Evolutionary conservation across 2,797 vertebrate species (phyloP), one percentile per base, ranked within the genome.

Genomic region (Gila robusta): DNA sequence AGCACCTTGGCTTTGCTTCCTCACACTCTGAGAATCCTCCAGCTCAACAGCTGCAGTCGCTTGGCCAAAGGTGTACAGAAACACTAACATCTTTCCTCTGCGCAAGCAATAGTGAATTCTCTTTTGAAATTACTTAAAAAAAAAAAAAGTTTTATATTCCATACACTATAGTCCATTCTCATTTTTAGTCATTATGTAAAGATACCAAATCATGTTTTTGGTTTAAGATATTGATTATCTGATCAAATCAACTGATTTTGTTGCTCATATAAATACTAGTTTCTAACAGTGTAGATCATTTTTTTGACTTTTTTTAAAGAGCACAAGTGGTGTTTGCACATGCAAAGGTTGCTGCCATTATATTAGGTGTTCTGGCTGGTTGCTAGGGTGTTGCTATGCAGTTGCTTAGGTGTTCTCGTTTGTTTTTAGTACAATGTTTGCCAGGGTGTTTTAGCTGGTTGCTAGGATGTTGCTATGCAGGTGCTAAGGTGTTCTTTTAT

Each of bases 1-100:
- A 96, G 92, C 96, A 96, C 95, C 96, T 95, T 86, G 52, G 91
- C 88, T 90, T 92, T 91, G 91, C 91, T 93, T 94, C 81, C 92
- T 93, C 87, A 83, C 90, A 89, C 90, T 91, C 91, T 82, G 90
- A 93, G 92, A 90, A 89, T 85, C 92, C 92, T 93, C 91, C 90
- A 93, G 89, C 89, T 83, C 91, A 91, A 88, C 86, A 93, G 88
- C 83, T 85, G 91, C 90, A 89, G 86, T 88, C 86, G 89, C 93
- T 87, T 88, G 88, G 87, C 83, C 77, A 93, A 93, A 93, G 93
- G 67, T 79, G 26, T 23, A 62, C 39, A 26, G 12, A 17, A 62
- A 79, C 77, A 64, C n/a, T 64, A 16, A 0, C 3, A 8, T 64
- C 32, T 23, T 26, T 59, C 54, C 6, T 77, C 49, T 56, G 35